Evolutionary conservation across 2,888 invertebrate species (phyloP).

Genomic region (Melikaiella ostensackeni): DNA sequence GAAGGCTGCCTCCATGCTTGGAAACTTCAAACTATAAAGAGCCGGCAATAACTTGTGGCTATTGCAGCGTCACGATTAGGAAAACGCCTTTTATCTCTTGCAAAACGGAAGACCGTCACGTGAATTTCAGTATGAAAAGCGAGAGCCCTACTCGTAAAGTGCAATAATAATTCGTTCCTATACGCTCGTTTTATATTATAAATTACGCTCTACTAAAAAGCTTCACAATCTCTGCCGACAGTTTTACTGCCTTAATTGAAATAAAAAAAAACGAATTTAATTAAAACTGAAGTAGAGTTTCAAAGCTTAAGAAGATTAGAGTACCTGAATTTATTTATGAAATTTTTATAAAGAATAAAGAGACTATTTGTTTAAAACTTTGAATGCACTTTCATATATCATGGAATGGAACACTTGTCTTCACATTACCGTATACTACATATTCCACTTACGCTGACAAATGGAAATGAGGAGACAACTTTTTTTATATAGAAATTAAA

Average conservation of each 20-base stretch:
- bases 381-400: not conserved
- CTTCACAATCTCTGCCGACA: not conserved
- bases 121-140: not conserved
- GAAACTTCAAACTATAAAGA: constrained; percentile 26
- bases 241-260: not conserved
- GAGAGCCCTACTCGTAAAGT: not conserved
- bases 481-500: not conserved
- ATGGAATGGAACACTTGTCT: constrained; percentile 43
- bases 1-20: constrained; percentile 15
- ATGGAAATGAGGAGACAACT: not conserved
- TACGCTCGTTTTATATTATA: not conserved
- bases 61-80: constrained; percentile 26
- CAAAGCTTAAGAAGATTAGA: not conserved
- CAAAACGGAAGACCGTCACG: constrained; percentile 26
- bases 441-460: not conserved
- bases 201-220: not conserved
- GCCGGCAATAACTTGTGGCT: constrained; percentile 18
- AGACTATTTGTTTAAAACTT: no score
- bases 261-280: not conserved
- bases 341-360: no score
- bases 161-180: not conserved
- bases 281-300: not conserved
- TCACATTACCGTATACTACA: not conserved
- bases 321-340: not conserved
- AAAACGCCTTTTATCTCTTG: constrained; percentile 37